These are phyloP conservation scores for Spheniscus humboldti DNA, from an alignment of 2,797 vertebrate genomes.

Conservation along the genomic window DNA sequence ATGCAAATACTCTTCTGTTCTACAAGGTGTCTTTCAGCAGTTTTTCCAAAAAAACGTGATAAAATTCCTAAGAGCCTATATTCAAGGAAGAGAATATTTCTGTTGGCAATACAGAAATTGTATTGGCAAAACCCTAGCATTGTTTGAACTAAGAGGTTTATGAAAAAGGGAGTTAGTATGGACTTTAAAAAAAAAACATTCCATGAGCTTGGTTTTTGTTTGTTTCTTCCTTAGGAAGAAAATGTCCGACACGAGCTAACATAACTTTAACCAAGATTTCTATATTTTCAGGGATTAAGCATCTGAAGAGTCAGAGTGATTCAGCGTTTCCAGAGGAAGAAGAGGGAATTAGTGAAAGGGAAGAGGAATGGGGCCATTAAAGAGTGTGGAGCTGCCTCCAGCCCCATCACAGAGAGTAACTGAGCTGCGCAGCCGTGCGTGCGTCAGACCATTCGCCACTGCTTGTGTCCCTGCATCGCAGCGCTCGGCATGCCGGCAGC, in stretches of 20 bases:
- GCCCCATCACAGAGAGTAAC: background rate
- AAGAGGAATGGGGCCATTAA: conserved; percentile 72
- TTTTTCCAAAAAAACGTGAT: background rate
- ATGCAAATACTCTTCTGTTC: background rate
- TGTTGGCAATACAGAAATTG: background rate
- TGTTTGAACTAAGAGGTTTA: background rate
- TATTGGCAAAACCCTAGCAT: too few species aligned
- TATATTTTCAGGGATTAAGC: conserved; percentile 79
- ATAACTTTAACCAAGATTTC: conserved; percentile 13
- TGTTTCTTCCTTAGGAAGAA: background rate
- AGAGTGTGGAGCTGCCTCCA: background rate
- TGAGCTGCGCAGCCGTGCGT: background rate
- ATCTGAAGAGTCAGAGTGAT: conserved; percentile 77
- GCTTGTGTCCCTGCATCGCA: background rate
- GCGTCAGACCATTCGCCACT: background rate
- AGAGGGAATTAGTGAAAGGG: conserved; percentile 68
- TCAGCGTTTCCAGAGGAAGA: conserved; percentile 80
- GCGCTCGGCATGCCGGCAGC: accelerated
- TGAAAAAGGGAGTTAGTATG: background rate
- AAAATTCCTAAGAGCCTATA: background rate
- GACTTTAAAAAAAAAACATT: background rate
- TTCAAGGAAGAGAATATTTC: background rate
- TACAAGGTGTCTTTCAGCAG: background rate
- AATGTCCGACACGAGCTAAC: background rate
- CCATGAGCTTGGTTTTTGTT: background rate